phyloP scores from a whole-genome alignment of 1,140 invertebrate genomes.

The Rhynchophorus ferrugineus region DNA sequence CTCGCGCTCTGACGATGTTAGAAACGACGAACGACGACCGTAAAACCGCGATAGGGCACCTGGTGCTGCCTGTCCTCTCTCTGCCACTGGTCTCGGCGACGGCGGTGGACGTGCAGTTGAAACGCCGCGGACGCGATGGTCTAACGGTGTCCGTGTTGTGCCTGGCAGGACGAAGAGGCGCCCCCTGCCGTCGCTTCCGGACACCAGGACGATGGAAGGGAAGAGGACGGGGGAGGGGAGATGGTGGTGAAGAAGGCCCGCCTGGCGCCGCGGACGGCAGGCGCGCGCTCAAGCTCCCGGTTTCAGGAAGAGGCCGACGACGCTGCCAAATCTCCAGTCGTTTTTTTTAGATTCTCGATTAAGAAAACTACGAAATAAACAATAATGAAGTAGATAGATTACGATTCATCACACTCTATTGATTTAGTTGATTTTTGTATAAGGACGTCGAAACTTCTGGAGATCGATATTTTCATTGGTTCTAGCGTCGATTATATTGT shows the following conservation, averaged over 20 bases:
- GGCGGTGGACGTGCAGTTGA: slow-evolving; percentile 4
- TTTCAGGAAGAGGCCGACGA: slow-evolving; percentile 7
- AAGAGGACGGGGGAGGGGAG: slow-evolving; percentile 1
- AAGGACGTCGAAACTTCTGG: too few relatives aligned
- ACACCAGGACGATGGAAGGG: slow-evolving; percentile 1
- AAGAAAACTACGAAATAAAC: too few relatives aligned
- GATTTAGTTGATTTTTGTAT: too few relatives aligned
- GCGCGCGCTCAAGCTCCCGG: slow-evolving; percentile 6
- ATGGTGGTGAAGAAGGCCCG: slow-evolving; percentile 1
- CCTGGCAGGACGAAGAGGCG: slow-evolving; percentile 20
- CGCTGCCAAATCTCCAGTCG: slow-evolving; percentile 1
- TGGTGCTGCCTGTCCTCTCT: too few relatives aligned
- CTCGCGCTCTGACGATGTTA: too few relatives aligned
- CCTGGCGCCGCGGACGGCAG: slow-evolving; percentile 2
- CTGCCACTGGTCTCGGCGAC: background rate
- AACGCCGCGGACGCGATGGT: slow-evolving; percentile 14
- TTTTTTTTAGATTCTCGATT: slow-evolving; percentile 8
- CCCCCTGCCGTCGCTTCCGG: slow-evolving; percentile 11
- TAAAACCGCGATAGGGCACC: too few relatives aligned
- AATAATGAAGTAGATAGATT: too few relatives aligned
- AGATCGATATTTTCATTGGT: too few relatives aligned
- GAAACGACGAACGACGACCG: too few relatives aligned
- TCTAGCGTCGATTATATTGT: too few relatives aligned
- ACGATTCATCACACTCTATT: too few relatives aligned
- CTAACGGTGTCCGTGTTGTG: slow-evolving; percentile 20